Base-by-base conservation (phyloP, 1,140 invertebrate genomes). In the Pseudobourletiella spinata region DNA sequence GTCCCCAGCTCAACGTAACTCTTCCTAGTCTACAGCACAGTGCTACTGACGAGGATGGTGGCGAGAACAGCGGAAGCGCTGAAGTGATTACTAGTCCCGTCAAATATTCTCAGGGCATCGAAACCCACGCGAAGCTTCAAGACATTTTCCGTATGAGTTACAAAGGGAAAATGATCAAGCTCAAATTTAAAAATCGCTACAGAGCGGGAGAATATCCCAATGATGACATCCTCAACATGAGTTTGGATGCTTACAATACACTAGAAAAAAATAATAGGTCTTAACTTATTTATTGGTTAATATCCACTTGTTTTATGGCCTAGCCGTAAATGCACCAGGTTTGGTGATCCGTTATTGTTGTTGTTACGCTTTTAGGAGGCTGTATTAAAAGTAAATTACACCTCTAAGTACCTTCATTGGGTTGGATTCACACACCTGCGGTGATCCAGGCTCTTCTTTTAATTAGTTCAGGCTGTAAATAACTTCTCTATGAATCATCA, bases 141-240 rank as follows among this genome's bases (percentile, higher is more conserved):
- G 52, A 35, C 6, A 14, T 32, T 15, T 28, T 18, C 4, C 4
- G 3, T 18, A 18, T 55, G 3, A 3, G 3, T 2, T 55, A 55
- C 29, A 55, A 55, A 50, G 50, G 50, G n/a, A 4, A 11, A 11
- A 30, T 26, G 15, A 20, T 20, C 2, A 48, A 46, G n/a, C 22
- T 59, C 8, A 3, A 30, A 48, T 59, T 48, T 46, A 4, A 25
- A 11, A 59, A 59, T 59, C 18, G 28, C 3, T 48, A 11, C 50
- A 43, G 18, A 29, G 3, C 56, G 2, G 2, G 2, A 18, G 8
- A 2, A 6, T 61, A 61, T 29, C 59, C 59, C 2, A 61, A 61
- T 24, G 59, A 61, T 29, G 30, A 61, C 26, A 61, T 61, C 56
- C 20, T 61, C 8, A 35, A 46, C 14, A 14, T 61, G 15, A 55